Conservation (phyloP, 2,113 vertebrate genomes). For the Coreoperca whiteheadi region DNA sequence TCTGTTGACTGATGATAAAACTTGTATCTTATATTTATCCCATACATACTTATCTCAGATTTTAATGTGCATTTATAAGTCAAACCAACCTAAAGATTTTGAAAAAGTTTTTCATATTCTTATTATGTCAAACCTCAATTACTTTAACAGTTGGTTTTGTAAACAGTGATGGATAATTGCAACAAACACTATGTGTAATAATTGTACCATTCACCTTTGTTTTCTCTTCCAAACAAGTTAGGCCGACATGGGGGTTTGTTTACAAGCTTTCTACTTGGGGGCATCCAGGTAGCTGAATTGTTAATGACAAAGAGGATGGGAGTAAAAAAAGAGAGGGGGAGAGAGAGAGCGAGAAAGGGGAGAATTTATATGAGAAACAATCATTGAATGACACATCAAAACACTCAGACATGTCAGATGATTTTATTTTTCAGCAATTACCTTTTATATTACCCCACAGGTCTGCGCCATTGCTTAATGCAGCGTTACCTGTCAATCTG, state of each 20-base stretch:
- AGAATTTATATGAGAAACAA: not conserved
- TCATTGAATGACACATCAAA: not conserved
- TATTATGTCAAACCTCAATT: no score
- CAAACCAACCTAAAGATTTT: no score
- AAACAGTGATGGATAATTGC: not conserved
- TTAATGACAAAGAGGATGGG: not conserved
- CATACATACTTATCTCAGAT: not conserved
- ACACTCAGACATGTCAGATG: not conserved
- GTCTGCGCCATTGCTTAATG: conserved; percentile 22
- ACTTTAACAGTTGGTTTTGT: not conserved
- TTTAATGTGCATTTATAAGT: not conserved
- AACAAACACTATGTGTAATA: not conserved
- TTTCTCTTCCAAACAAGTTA: no score
- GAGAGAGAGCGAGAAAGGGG: not conserved
- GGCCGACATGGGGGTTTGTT: no score
- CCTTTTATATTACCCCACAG: conserved; percentile 6
- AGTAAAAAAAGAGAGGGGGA: not conserved
- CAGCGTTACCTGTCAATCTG: conserved; percentile 35
- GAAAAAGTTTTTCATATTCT: no score
- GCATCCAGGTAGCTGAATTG: no score
- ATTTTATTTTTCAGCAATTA: conserved; percentile 22
- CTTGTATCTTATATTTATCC: not conserved
- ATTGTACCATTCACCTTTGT: no score
- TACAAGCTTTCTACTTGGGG: no score
- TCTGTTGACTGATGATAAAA: not conserved